phyloP scores from a whole-genome alignment of 2,113 vertebrate genomes.

The Equus quagga region DNA sequence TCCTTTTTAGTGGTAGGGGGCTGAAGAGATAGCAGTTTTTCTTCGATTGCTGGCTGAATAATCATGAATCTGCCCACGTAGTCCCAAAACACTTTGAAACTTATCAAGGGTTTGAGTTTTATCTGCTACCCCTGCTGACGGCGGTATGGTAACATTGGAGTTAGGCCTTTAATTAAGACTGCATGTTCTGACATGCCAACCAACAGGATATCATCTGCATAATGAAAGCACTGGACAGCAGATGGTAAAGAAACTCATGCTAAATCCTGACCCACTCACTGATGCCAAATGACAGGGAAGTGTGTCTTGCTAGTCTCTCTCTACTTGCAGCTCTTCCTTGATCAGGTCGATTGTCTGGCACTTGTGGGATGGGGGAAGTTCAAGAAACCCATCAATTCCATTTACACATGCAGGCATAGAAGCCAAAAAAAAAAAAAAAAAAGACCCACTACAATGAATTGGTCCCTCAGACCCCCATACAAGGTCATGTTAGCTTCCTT shows the following conservation, averaged over 20 bases:
- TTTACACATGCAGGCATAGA: background rate
- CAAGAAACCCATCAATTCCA: background rate
- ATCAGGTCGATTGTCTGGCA: background rate
- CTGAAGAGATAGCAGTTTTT: background rate
- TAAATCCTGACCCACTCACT: background rate
- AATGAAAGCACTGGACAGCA: background rate
- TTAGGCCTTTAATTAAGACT: background rate
- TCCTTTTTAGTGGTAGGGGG: fast-evolving
- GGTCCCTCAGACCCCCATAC: fast-evolving
- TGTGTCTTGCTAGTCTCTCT: background rate
- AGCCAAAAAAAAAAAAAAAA: background rate
- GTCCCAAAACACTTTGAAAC: background rate
- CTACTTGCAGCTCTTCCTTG: background rate
- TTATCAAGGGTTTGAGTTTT: background rate
- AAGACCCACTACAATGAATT: background rate
- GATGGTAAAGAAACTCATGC: background rate
- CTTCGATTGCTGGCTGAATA: background rate
- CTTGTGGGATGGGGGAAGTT: background rate
- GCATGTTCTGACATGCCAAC: background rate
- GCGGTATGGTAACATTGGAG: background rate
- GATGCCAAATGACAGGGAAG: background rate
- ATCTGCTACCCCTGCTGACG: background rate
- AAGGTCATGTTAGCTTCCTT: background rate
- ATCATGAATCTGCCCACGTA: background rate
- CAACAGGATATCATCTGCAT: background rate